Evolutionary conservation across 2,888 invertebrate genomes (phyloP).

Genomic region (Cinara cedri): DNA sequence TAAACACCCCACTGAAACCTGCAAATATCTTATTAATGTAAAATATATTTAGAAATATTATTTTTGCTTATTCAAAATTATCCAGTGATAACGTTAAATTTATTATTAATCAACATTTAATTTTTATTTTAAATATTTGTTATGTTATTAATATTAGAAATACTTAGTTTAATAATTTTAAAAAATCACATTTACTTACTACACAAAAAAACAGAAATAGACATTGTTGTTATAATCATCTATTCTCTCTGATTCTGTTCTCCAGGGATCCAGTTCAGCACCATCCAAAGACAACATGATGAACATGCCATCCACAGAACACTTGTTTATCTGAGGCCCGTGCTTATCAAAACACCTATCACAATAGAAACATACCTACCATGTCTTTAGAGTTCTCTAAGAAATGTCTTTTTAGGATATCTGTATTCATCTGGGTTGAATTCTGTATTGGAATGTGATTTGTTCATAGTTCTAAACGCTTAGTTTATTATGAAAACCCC

Average conservation of each 20-base stretch:
- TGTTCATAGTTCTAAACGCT: no score
- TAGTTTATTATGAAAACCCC: not conserved
- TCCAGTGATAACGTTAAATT: no score
- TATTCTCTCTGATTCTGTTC: no score
- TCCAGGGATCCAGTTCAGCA: not conserved
- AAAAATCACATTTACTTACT: no score
- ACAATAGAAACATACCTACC: not conserved
- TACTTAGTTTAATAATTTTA: no score
- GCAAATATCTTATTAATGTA: no score
- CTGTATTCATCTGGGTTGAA: slow-evolving; percentile 4
- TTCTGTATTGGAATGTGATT: not conserved
- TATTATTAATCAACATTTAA: no score
- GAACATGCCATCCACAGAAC: not conserved
- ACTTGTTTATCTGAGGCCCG: not conserved
- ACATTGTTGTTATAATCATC: not conserved
- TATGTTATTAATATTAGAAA: no score
- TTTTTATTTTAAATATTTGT: no score
- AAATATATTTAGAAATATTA: no score
- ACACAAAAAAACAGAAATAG: not conserved
- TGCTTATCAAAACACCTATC: not conserved
- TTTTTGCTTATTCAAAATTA: no score
- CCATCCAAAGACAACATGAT: not conserved
- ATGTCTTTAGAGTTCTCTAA: not conserved
- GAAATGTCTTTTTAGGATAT: not conserved
- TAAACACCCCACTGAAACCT: no score